These are phyloP conservation scores for Colostygia pectinataria DNA, from an alignment of 2,888 invertebrate species.

Conservation along the genomic window DNA sequence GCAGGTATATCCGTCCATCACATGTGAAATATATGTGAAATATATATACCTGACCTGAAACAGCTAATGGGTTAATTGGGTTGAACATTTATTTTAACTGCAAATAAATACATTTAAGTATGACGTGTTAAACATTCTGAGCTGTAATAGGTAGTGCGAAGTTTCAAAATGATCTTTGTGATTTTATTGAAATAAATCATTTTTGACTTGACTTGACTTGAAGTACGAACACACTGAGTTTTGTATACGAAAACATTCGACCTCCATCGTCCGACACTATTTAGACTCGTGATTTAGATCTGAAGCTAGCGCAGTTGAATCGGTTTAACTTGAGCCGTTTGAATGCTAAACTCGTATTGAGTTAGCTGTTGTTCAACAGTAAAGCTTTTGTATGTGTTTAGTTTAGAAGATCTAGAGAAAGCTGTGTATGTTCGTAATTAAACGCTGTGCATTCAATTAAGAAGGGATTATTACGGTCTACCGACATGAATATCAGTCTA, in stretches of 20 bases:
- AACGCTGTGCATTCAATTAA: constrained; percentile 52
- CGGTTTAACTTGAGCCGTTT: constrained; percentile 55
- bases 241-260: constrained; percentile 20
- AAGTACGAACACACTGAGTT: too few relatives aligned
- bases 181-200: too few relatives aligned
- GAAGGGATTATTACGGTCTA: constrained; percentile 40
- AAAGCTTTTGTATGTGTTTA: constrained; percentile 57
- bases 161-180: too few relatives aligned
- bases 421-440: constrained; percentile 51
- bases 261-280: constrained; percentile 37
- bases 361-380: constrained; percentile 54
- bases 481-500: not conserved
- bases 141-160: too few relatives aligned
- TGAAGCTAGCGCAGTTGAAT: constrained; percentile 49
- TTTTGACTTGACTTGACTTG: too few relatives aligned
- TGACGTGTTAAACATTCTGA: too few relatives aligned
- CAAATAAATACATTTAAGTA: too few relatives aligned
- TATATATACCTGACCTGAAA: too few relatives aligned
- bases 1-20: too few relatives aligned
- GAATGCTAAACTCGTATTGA: constrained; percentile 54
- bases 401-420: constrained; percentile 50
- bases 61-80: too few relatives aligned
- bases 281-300: constrained; percentile 40
- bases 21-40: too few relatives aligned
- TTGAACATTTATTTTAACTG: too few relatives aligned